phyloP scores from a whole-genome alignment of 2,113 vertebrate species.

The Peromyscus maniculatus region DNA sequence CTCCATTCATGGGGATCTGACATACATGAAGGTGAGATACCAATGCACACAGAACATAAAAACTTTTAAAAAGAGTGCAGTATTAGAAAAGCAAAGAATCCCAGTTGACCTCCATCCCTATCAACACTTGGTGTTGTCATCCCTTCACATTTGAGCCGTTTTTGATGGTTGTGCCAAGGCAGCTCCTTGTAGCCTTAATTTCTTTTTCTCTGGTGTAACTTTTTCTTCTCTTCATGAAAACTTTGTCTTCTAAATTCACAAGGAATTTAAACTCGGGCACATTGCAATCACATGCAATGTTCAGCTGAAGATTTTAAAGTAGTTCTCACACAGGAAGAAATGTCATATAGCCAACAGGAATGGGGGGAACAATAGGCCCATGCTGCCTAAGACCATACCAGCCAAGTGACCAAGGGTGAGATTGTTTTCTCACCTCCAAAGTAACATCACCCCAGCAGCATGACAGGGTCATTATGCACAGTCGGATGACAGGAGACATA shows the following conservation, averaged over 20 bases:
- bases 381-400: neutral
- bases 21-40: neutral
- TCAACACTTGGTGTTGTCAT: neutral
- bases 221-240: conserved; percentile 7
- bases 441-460: neutral
- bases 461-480: neutral
- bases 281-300: neutral
- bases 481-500: neutral
- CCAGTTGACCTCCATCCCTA: neutral
- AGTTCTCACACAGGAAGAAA: conserved; percentile 15
- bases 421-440: neutral
- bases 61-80: neutral
- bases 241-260: conserved; percentile 1
- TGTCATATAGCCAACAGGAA: neutral
- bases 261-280: neutral
- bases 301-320: neutral
- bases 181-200: neutral
- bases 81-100: neutral
- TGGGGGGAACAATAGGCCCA: neutral
- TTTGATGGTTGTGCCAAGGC: neutral
- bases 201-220: neutral
- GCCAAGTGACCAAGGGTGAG: neutral
- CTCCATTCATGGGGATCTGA: neutral
- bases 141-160: neutral
- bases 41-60: neutral